These are phyloP conservation scores for Malachius bipustulatus DNA, from an alignment of 2,888 invertebrate species.

Conservation along the genomic window DNA sequence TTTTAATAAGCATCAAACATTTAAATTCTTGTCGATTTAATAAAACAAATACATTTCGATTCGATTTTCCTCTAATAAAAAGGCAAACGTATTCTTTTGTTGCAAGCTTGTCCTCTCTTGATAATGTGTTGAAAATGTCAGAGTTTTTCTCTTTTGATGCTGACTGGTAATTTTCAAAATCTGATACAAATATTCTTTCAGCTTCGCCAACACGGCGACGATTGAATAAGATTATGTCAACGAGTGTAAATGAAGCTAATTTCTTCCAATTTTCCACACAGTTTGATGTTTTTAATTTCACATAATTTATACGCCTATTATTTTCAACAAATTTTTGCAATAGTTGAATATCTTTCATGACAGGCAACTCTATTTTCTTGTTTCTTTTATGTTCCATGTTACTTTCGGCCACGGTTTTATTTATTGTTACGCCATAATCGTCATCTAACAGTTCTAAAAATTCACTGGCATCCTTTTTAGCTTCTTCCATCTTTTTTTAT, in stretches of 20 bases:
- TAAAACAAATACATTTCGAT: background rate
- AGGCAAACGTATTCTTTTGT: slow-evolving; percentile 1
- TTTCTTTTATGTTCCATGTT: background rate
- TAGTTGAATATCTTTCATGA: background rate
- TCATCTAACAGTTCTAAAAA: background rate
- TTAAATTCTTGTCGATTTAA: background rate
- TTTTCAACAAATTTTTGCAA: background rate
- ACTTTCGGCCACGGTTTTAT: slow-evolving; percentile 1
- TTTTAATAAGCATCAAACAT: background rate
- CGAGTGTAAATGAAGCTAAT: background rate
- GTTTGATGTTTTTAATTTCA: background rate
- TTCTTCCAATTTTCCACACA: background rate
- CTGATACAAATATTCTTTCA: background rate
- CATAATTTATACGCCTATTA: background rate
- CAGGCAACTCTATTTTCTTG: background rate
- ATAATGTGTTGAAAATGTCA: background rate
- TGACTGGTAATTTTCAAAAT: background rate
- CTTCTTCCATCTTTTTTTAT: background rate
- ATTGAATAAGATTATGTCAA: background rate
- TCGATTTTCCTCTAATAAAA: background rate
- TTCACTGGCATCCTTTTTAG: background rate
- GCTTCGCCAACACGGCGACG: background rate
- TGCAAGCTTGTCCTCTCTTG: background rate
- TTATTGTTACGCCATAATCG: background rate
- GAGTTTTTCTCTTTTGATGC: background rate